phyloP scores from a whole-genome alignment of 2,113 vertebrate genomes.

The Nothocercus julius region DNA sequence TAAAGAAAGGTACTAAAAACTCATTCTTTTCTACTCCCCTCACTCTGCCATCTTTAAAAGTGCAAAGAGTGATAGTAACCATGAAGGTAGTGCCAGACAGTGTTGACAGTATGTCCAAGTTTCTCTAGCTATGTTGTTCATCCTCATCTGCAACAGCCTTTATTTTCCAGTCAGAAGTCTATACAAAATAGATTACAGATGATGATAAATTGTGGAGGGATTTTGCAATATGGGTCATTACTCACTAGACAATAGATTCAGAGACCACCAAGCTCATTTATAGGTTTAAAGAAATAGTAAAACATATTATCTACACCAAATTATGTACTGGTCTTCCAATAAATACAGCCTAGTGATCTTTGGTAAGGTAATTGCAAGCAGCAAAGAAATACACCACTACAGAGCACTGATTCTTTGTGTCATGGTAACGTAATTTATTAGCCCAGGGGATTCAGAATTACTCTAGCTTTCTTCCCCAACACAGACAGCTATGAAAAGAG shows the following conservation, averaged over 20 bases:
- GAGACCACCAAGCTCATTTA: constrained; percentile 16
- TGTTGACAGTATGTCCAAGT: background rate
- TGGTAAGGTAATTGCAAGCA: constrained; percentile 39
- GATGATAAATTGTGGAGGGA: background rate
- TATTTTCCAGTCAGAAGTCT: background rate
- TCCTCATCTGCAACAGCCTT: constrained; percentile 1
- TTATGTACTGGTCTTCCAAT: constrained; percentile 3
- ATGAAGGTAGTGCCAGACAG: background rate
- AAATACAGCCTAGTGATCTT: constrained; percentile 14
- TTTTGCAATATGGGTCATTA: background rate
- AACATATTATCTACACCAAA: background rate
- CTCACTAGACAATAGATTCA: constrained; percentile 37
- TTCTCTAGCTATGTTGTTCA: background rate
- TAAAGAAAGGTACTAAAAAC: background rate
- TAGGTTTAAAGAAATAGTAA: background rate
- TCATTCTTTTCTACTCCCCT: background rate
- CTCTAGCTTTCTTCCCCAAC: constrained; percentile 51
- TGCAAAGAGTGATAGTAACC: background rate
- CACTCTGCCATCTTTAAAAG: background rate
- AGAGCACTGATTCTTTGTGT: constrained; percentile 34
- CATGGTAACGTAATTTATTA: constrained; percentile 24
- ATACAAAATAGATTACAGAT: background rate
- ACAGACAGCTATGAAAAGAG: constrained; percentile 45
- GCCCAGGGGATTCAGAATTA: constrained; percentile 29
- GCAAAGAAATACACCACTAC: background rate